phyloP scores from a whole-genome alignment of 2,888 invertebrate genomes.

The Hydrotaea diabolus region DNA sequence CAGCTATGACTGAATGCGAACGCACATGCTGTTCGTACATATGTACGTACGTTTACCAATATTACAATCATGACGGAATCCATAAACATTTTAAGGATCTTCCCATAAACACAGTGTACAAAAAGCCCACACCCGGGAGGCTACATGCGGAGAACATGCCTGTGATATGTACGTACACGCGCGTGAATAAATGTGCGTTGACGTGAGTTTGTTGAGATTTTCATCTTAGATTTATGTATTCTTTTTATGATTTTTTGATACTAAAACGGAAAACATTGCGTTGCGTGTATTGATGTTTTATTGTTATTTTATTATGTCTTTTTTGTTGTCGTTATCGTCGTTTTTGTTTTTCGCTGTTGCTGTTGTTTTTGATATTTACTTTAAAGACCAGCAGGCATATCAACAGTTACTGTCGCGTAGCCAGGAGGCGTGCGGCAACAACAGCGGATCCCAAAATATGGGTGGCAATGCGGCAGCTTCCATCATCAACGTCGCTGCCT shows the following conservation, averaged over 20 bases:
- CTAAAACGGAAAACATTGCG: slow-evolving; percentile 19
- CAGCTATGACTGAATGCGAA: neutral
- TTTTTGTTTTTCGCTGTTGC: neutral
- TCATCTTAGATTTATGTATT: slow-evolving; percentile 36
- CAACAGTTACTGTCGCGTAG: slow-evolving; percentile 23
- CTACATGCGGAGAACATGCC: too few relatives aligned
- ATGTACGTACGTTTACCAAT: too few relatives aligned
- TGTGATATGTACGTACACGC: neutral
- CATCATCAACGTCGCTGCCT: neutral
- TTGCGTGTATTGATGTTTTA: slow-evolving; percentile 42
- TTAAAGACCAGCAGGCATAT: slow-evolving; percentile 36
- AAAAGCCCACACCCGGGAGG: neutral
- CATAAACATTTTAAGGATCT: slow-evolving; percentile 20
- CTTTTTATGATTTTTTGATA: slow-evolving; percentile 39
- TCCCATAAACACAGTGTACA: neutral
- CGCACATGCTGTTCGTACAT: neutral
- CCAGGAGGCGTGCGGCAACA: neutral
- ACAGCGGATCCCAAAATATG: neutral
- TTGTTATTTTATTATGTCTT: slow-evolving; percentile 33
- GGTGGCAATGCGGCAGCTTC: slow-evolving; percentile 9
- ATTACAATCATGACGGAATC: slow-evolving; percentile 22
- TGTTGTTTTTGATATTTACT: slow-evolving; percentile 22
- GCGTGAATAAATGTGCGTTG: slow-evolving; percentile 9
- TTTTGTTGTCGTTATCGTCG: too few relatives aligned
- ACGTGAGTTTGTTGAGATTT: slow-evolving; percentile 38